Evolutionary conservation across 2,797 vertebrate species (phyloP).

Genomic region (Valencia hispanica): DNA sequence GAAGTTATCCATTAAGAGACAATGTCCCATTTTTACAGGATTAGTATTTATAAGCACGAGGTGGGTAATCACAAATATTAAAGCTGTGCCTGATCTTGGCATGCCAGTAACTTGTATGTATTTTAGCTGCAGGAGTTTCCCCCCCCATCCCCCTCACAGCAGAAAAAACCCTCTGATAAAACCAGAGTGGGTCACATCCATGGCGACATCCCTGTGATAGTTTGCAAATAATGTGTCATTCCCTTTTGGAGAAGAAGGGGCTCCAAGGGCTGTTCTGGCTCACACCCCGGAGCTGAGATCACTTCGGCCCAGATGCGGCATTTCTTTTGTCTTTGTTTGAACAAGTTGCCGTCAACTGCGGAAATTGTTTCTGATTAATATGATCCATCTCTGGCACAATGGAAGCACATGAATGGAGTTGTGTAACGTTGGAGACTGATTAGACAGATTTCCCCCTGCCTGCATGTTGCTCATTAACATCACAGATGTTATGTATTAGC

Average conservation of each 20-base stretch:
- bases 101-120: constrained; percentile 46
- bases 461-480: constrained; percentile 63
- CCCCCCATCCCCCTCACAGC: neutral
- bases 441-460: constrained; percentile 34
- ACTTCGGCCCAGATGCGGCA: constrained; percentile 45
- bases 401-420: constrained; percentile 51
- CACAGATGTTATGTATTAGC: constrained; percentile 62
- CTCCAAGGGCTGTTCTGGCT: constrained; percentile 6
- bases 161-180: constrained; percentile 46
- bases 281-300: constrained; percentile 40
- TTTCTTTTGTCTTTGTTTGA: constrained; percentile 47
- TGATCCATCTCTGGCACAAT: constrained; percentile 22
- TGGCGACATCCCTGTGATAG: constrained; percentile 49
- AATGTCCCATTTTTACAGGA: constrained; percentile 33
- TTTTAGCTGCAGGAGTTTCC: constrained; percentile 36
- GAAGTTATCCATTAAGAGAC: neutral
- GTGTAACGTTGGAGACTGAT: constrained; percentile 45
- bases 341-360: constrained; percentile 47
- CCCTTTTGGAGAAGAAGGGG: constrained; percentile 10
- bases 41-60: constrained; percentile 13
- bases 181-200: constrained; percentile 25
- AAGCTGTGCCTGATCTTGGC: constrained; percentile 33
- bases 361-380: constrained; percentile 55
- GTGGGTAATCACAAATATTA: constrained; percentile 38
- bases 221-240: constrained; percentile 54